Evolutionary conservation across 2,113 vertebrate species (phyloP), one percentile per base, ranked within the genome.

Genomic region (Nibea coibor): DNA sequence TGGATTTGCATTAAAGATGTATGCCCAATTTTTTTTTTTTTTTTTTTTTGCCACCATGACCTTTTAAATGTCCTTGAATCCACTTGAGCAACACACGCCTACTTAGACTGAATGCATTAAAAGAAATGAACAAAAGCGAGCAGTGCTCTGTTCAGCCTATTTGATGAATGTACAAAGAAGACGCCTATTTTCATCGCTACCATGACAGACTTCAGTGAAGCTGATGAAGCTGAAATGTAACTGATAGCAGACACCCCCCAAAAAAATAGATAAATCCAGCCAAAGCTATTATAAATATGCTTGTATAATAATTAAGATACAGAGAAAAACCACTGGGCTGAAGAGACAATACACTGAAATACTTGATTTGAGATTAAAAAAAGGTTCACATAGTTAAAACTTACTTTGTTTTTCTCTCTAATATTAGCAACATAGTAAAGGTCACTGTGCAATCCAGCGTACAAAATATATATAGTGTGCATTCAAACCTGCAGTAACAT

Each of bases 21-120:
- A 91, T 83, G 77, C 72, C 86, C 83, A 79, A 78, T 89, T 88
- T 85, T 26, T 26, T 26, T 26, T 26, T 91, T 90, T 77, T 89
- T 88, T 85, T 26, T 26, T 26, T 26, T 26, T 91, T 90, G 78
- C 75, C 78, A 82, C 67, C 16, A n/a, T 66, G 85, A 87, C 87
- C 91, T 90, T 91, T 88, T 65, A 82, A 91, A 90, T 83, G 91
- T 88, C 94, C 92, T 94, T 93, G 89, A 92, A 87, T 78, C 87
- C 71, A 83, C 80, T 91, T 72, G 74, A 87, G 86, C 65, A 61
- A 88, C 90, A 87, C 89, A 86, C 78, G 58, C 77, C 83, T 82
- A 89, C 87, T 87, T 88, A 65, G 42, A 83, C 50, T 75, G 83
- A 88, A 91, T 92, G 74, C 65, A 90, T 90, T 86, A 86, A 73